Evolutionary conservation across 2,113 vertebrate species (phyloP).

Genomic region (Melanocharis versteri): DNA sequence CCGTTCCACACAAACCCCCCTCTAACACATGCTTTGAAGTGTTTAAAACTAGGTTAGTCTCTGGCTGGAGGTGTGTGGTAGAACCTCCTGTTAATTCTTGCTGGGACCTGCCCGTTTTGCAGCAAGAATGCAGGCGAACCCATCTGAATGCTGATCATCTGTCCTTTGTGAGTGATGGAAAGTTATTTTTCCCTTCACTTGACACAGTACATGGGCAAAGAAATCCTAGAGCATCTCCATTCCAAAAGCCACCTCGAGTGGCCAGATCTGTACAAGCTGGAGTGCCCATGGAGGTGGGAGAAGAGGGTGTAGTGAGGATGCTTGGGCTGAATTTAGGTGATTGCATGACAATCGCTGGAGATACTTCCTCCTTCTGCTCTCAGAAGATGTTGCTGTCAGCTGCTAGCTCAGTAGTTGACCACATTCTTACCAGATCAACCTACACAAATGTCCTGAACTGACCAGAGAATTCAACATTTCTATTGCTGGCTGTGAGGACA

Average conservation of each 20-base stretch:
- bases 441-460: not conserved
- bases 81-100: constrained; percentile 63
- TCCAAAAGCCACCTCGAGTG: not conserved
- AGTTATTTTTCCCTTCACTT: constrained; percentile 15
- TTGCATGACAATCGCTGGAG: not conserved
- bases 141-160: constrained; percentile 44
- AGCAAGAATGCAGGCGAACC: constrained; percentile 61
- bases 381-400: not conserved
- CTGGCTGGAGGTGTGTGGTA: constrained; percentile 61
- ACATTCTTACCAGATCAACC: not conserved
- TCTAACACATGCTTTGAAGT: constrained; percentile 51
- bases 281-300: not conserved
- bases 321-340: not conserved
- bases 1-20: constrained; percentile 28
- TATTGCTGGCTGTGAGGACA: not conserved
- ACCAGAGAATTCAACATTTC: not conserved
- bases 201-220: not conserved
- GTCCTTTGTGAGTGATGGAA: not conserved
- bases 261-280: not conserved
- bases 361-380: not conserved
- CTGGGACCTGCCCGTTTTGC: constrained; percentile 64
- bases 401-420: not conserved
- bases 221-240: not conserved
- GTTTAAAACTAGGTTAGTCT: constrained; percentile 54
- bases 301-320: not conserved